Evolutionary conservation across 2,797 vertebrate genomes (phyloP), one percentile per base, ranked within the genome.

Genomic region (Urocyon cinereoargenteus): DNA sequence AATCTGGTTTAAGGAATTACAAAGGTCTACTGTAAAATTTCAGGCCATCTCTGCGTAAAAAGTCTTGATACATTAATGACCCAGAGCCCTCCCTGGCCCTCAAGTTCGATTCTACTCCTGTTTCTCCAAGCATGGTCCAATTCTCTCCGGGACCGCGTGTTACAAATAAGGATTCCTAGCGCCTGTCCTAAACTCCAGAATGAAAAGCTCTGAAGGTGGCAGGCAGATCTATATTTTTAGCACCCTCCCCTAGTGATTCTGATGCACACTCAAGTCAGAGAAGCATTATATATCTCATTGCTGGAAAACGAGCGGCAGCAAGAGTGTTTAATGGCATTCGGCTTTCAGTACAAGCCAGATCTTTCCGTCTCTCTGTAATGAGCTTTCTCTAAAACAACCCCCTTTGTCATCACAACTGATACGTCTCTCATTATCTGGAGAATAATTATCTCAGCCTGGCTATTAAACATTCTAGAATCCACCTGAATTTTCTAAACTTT

Each of bases 311-410:
- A 55, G 34, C 28, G 18, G 87, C 1, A 40, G 73, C 34, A 22
- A 78, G 5, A 24, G 12, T 66, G 36, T 59, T 81, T 28, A 72
- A 90, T 19, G 31, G 55, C 36, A 70, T 88, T 97, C 86, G 78
- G 78, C 79, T 91, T 73, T 40, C 51, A 89, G 61, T n/a, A 34
- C 15, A 18, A 57, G 40, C 24, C 73, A 85, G 85, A 95, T 66
- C 81, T 81, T 75, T 51, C 55, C 59, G 64, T 55, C 82, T 57
- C 86, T 73, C 55, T 26, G n/a, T 78, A 82, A 73, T 21, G 22
- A 78, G 82, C 57, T 92, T 75, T 95, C 83, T 91, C 72, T 72
- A 49, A 78, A 79, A 94, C 77, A 90, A 51, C 22, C 3, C 66
- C 36, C 66, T 89, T 45, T 79, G 51, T 78, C 72, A 49, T 72